Evolutionary conservation across 1,140 invertebrate genomes (phyloP).

Genomic region (Belonocnema kinseyi): DNA sequence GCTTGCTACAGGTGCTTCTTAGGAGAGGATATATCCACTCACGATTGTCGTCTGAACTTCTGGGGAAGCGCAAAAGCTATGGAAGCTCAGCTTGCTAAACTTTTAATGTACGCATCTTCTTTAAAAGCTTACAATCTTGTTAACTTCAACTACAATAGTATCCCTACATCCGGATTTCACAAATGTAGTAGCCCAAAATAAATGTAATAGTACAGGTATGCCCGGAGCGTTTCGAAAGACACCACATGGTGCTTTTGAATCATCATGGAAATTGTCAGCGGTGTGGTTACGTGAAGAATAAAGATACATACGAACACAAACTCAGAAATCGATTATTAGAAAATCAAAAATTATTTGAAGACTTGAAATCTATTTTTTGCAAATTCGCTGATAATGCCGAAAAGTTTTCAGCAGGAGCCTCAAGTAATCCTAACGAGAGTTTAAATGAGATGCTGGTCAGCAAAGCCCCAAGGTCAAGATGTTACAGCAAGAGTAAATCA

Average conservation of each 20-base stretch:
- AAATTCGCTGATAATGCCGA: no score
- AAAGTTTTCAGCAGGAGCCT: constrained; percentile 30
- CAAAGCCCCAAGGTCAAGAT: no score
- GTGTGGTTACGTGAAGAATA: constrained; percentile 46
- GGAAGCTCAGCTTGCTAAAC: constrained; percentile 37
- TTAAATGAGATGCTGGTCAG: no score
- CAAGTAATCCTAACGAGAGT: constrained; percentile 46
- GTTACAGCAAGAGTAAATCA: constrained; percentile 37
- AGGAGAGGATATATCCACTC: not conserved
- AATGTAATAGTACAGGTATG: no score
- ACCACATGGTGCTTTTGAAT: no score
- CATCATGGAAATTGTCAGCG: constrained; percentile 32
- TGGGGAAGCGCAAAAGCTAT: constrained; percentile 40
- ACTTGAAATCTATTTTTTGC: no score
- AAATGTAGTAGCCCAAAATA: no score
- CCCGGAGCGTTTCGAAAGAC: no score
- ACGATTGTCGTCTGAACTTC: constrained; percentile 25
- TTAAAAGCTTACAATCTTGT: constrained; percentile 34
- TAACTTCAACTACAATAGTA: constrained; percentile 6
- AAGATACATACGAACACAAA: constrained; percentile 39
- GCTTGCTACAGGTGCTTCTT: constrained; percentile 3
- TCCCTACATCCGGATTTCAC: no score
- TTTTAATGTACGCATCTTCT: constrained; percentile 26
- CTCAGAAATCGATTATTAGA: constrained; percentile 42
- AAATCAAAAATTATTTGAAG: no score